Conservation (phyloP, 2,888 invertebrate species). For the Axea sp. region DNA sequence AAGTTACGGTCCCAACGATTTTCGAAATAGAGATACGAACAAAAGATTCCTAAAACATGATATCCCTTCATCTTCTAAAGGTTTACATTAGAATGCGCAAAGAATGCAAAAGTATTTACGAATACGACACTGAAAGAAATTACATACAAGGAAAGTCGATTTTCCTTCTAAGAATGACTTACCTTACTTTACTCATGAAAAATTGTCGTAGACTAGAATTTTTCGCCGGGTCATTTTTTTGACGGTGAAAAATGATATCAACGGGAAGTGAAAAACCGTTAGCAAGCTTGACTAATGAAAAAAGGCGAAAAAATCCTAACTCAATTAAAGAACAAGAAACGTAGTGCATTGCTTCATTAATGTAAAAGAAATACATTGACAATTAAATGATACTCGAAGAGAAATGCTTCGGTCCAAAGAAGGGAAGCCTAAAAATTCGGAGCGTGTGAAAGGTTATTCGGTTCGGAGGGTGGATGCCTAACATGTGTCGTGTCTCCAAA, state of each 20-base stretch:
- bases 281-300: slow-evolving; percentile 13
- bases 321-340: slow-evolving; percentile 20
- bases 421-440: slow-evolving; percentile 58
- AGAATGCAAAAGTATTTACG: slow-evolving; percentile 23
- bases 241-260: slow-evolving; percentile 26
- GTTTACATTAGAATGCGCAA: background rate
- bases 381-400: slow-evolving; percentile 14
- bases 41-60: slow-evolving; percentile 45
- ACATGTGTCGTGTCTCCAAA: slow-evolving; percentile 69
- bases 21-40: slow-evolving; percentile 37
- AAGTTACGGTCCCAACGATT: slow-evolving; percentile 42
- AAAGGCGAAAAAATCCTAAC: background rate
- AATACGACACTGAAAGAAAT: slow-evolving; percentile 2
- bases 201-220: slow-evolving; percentile 17
- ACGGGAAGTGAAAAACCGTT: slow-evolving; percentile 35
- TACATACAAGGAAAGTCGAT: slow-evolving; percentile 4
- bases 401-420: slow-evolving; percentile 1
- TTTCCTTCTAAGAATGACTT: slow-evolving; percentile 10
- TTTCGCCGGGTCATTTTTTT: slow-evolving; percentile 11
- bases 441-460: slow-evolving; percentile 74
- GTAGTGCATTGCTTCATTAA: background rate
- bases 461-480: slow-evolving; percentile 64
- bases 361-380: slow-evolving; percentile 14
- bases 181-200: slow-evolving; percentile 5
- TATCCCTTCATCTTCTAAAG: slow-evolving; percentile 28